Base-by-base conservation (phyloP, 2,113 vertebrate species). In the Gobiocypris rarus region DNA sequence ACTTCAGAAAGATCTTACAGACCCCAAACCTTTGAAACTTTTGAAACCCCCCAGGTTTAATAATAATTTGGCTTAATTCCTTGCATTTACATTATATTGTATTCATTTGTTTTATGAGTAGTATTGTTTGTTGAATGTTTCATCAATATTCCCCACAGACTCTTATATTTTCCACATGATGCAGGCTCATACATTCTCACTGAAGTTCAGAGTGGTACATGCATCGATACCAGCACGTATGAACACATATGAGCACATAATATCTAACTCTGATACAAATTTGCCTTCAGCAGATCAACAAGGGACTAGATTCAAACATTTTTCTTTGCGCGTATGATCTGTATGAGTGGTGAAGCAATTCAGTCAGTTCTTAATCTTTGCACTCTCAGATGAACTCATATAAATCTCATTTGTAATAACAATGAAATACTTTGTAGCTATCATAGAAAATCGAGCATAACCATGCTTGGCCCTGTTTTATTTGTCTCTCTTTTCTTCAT, bases 351-450 rank as follows among this genome's bases (percentile, higher is more conserved):
- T 0, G 1, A 80, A 65, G 15, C 41, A 80, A 28, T 65, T 65
- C 77, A 22, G n/a, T n/a, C n/a, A n/a, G 45, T 65, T 50, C 5
- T 31, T 78, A 43, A 52, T 14, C 19, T 71, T 24, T 71, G 5
- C 38, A 58, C 34, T 38, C 34, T 38, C 75, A 43, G 58, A 48
- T 6, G 41, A 65, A 59, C 65, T 80, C 41, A 80, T 80, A 48
- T 48, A 65, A 65, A 80, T 80, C 43, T 34, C 15, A 80, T 80
- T 80, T 80, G 15, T 31, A 19, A 80, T 6, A 80, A 80, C 77
- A 31, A 65, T 50, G 26, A 14, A 65, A 67, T 28, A 34, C 50
- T 80, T 48, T 17, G 5, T 31, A 65, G 48, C 14, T 50, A 48
- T 80, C 9, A 28, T 63, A 17, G 22, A 78, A 24, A 45, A 78